Evolutionary conservation across 2,888 invertebrate species (phyloP), one percentile per base, ranked within the genome.

Genomic region (Branchellion lobata): DNA sequence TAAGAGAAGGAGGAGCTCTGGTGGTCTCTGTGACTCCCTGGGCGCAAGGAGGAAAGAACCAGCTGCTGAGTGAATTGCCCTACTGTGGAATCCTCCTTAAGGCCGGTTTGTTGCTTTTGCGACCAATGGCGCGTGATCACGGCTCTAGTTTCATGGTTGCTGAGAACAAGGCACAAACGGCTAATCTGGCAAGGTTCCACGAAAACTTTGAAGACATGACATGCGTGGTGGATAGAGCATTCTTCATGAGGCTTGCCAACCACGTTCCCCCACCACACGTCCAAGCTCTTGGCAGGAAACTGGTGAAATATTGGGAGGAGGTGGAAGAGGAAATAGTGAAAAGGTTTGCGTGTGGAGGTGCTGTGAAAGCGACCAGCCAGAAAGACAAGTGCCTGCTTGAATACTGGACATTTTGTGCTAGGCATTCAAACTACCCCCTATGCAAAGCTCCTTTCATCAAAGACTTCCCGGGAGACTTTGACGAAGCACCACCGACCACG

Each of bases 401-500:
- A 3, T n/a, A 71, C 18, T 80, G 78, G 78, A 31, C 24, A 0
- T 18, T 65, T 0, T 36, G 57, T 14, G 72, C 47, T 0, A 21
- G 33, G n/a, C 3, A 33, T 11, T 72, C 33, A 0, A 51, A 29
- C 0, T 8, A 27, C 0, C 21, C 5, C 24, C 31, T 40, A 0
- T 47, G 24, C 34, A 83, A 83, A 79, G 80, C 82, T 33, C 81
- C 82, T 27, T 80, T 81, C n/a, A 80, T 83, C 2, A 71, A 82
- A 27, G 40, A 57, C 36, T 84, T 84, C 75, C 84, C 84, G 0
- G 83, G 83, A 8, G 83, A 84, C 80, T 82, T 83, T 51, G 57
- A 80, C 18, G 24, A 31, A 1, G 24, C 47, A 18, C 82, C 79
- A 18, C 71, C 75, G 21, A n/a, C 75, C n/a, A 53, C 75, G 40